These are phyloP conservation scores for Himalopsyche anomala DNA, from an alignment of 2,888 invertebrate genomes.

Conservation along the genomic window DNA sequence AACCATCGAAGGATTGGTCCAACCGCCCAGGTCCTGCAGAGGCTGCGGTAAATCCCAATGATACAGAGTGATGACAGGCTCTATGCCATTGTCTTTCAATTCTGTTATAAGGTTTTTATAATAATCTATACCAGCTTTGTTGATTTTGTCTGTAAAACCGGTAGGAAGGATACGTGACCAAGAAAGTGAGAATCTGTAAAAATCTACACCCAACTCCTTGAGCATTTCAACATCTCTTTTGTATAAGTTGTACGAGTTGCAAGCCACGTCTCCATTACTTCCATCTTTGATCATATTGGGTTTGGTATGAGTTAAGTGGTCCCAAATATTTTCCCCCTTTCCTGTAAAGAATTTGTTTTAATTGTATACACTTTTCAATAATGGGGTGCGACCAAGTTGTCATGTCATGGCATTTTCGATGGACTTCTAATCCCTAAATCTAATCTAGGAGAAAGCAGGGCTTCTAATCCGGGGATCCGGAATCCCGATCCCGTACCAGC, in stretches of 20 bases:
- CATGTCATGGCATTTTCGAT: too few relatives aligned
- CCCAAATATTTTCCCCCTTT: conserved; percentile 74
- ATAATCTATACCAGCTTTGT: conserved; percentile 75
- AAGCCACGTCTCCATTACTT: conserved; percentile 77
- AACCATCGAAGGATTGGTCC: conserved; percentile 76
- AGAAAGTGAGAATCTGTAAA: conserved; percentile 74
- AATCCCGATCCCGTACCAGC: too few relatives aligned
- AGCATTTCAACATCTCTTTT: conserved; percentile 71
- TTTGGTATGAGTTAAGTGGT: conserved; percentile 67
- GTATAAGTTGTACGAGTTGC: conserved; percentile 78
- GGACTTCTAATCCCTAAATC: too few relatives aligned
- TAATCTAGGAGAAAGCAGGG: too few relatives aligned
- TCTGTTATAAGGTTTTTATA: conserved; percentile 80
- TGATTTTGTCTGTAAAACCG: conserved; percentile 66
- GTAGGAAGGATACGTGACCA: conserved; percentile 75
- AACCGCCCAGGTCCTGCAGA: conserved; percentile 76
- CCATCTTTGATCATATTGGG: conserved; percentile 60
- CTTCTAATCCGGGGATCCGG: too few relatives aligned
- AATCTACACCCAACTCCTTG: conserved; percentile 69
- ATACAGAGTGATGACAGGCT: conserved; percentile 80
- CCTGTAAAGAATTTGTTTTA: conserved; percentile 65
- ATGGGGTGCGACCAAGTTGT: too few relatives aligned
- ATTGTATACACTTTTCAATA: too few relatives aligned
- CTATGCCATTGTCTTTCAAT: conserved; percentile 75
- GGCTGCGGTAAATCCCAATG: conserved; percentile 83